Base-by-base conservation (phyloP, 2,113 vertebrate species). In the Halichoerus grypus region DNA sequence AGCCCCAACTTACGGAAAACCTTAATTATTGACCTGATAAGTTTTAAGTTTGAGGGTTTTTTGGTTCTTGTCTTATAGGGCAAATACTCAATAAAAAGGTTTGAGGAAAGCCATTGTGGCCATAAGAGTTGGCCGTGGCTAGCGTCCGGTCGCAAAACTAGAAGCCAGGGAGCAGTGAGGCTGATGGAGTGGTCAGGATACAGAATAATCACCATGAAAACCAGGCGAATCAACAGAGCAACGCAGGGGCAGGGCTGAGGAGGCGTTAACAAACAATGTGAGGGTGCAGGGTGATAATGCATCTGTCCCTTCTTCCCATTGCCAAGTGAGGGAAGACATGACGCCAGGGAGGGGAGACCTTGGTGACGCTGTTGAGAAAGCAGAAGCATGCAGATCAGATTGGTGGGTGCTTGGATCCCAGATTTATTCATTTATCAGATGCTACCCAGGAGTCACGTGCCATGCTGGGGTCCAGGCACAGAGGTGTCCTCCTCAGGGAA, bases 191-290 rank as follows among this genome's bases (percentile, higher is more conserved):
- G 49, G 67, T 65, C 39, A 11, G 14, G 61, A 11, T 22, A 3
- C 33, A 72, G 53, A 39, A 55, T 18, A n/a, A 53, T 55, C 18
- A 72, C 28, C 5, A 7, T 57, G 28, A n/a, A 42, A 46, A 49
- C 3, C 51, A 10, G 55, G 72, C 0, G 0, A 18, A 16, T 57
- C 2, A 1, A 8, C 22, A 85, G 19, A 82, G 9, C 11, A 36
- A 18, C 16, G 59, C 51, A 12, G n/a, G 79, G 33, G 19, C 39
- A 16, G 2, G 8, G 15, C 42, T 21, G 2, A 53, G 49, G 28
- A 19, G 18, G 12, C 21, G 16, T 19, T 16, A 21, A 7, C 13
- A 24, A 3, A 1, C 14, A 46, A 13, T 5, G 7, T 4, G 12
- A 42, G 10, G 0, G 1, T 36, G 7, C 46, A 16, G 28, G 16